These are phyloP conservation scores for Anoplophora glabripennis DNA, from an alignment of 1,140 invertebrate genomes.

Conservation along the genomic window DNA sequence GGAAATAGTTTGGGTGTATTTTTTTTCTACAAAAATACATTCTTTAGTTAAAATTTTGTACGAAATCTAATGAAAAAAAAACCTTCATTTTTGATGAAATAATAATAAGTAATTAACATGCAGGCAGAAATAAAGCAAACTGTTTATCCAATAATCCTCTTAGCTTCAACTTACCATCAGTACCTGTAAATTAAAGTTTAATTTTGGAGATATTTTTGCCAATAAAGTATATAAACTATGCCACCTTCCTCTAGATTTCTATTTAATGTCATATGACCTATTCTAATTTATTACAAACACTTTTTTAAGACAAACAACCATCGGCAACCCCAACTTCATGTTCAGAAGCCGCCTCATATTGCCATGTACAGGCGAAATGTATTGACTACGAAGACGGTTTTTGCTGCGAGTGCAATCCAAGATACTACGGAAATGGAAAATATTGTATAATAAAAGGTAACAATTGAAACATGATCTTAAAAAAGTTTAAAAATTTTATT, in stretches of 20 bases:
- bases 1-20: too few relatives aligned
- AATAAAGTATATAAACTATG: not conserved
- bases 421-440: conserved; percentile 88
- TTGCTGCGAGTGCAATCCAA: conserved; percentile 80
- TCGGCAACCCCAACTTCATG: conserved; percentile 48
- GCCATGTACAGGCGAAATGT: conserved; percentile 80
- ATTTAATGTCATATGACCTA: not conserved
- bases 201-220: too few relatives aligned
- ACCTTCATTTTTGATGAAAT: too few relatives aligned
- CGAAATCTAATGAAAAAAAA: too few relatives aligned
- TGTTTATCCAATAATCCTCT: too few relatives aligned
- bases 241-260: not conserved
- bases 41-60: too few relatives aligned
- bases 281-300: not conserved
- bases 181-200: too few relatives aligned
- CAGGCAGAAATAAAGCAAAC: too few relatives aligned
- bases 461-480: not conserved
- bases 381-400: conserved; percentile 78
- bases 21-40: too few relatives aligned
- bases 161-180: too few relatives aligned
- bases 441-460: conserved; percentile 80
- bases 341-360: conserved; percentile 60
- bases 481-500: not conserved
- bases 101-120: too few relatives aligned
- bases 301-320: conserved; percentile 16